Evolutionary conservation across 2,797 vertebrate species (phyloP).

Genomic region (Myripristis jacobus): DNA sequence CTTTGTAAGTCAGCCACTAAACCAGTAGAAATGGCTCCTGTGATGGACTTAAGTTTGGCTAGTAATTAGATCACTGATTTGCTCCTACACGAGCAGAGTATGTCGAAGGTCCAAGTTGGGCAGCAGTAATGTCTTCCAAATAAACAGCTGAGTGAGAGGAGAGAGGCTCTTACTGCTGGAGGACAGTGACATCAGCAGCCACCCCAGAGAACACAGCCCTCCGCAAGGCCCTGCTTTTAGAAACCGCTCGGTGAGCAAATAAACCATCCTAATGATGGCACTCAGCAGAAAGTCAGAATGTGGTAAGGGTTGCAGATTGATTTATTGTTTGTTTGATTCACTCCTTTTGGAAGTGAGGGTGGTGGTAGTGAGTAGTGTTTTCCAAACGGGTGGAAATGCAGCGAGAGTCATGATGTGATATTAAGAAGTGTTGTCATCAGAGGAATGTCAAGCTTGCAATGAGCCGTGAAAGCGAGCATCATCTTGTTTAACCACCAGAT

Average conservation of each 20-base stretch:
- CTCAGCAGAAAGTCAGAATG: constrained; percentile 48
- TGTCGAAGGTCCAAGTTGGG: constrained; percentile 19
- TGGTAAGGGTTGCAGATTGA: constrained; percentile 61
- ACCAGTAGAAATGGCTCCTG: constrained; percentile 7
- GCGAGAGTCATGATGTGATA: constrained; percentile 39
- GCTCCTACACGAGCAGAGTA: constrained; percentile 39
- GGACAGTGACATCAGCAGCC: constrained; percentile 63
- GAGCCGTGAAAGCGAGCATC: constrained; percentile 52
- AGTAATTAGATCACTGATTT: constrained; percentile 61
- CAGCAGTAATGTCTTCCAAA: constrained; percentile 71
- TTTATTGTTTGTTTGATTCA: constrained; percentile 70
- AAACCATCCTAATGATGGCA: constrained; percentile 75
- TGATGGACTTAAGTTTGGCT: constrained; percentile 42
- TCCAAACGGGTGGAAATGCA: constrained; percentile 58
- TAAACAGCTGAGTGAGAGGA: constrained; percentile 62
- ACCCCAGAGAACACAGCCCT: constrained; percentile 29
- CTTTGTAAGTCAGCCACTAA: constrained; percentile 20
- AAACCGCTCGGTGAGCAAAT: constrained; percentile 71
- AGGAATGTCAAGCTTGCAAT: constrained; percentile 55
- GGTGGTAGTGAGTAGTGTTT: constrained; percentile 58
- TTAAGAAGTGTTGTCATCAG: constrained; percentile 59
- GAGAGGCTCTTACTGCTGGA: constrained; percentile 51
- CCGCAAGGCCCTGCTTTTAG: constrained; percentile 58
- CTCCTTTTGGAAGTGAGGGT: constrained; percentile 53
- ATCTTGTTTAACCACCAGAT: constrained; percentile 48